Base-by-base conservation (phyloP, 1,140 invertebrate species). In the Lineus longissimus region DNA sequence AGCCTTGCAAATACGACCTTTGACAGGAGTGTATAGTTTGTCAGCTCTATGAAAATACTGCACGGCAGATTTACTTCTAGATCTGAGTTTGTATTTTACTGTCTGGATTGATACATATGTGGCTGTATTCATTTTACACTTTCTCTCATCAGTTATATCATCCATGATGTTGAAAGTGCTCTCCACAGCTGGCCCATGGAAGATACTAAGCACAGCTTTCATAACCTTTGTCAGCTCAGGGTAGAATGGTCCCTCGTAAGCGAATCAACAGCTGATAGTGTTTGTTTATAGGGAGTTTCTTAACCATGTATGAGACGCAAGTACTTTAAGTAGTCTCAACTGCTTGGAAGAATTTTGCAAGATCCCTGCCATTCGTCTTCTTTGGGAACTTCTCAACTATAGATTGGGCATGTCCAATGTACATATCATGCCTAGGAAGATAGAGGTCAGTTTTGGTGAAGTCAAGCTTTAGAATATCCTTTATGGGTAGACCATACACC, bases 111-210 rank as follows among this genome's bases (percentile, higher is more conserved):
- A n/a, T 43, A 23, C 55, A 41, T 61, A 65, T 11, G 64, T 68
- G 1, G 1, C 17, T 22, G 65, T 43, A 15, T 62, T 36, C 57
- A 67, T 64, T n/a, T 31, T 62, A 25, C 22, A 30, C n/a, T 51
- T 61, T 33, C 62, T 47, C 6, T 41, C 36, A 43, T 61, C 58
- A 15, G 67, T 61, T 22, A 67, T 64, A 23, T 64, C 58, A 17
- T 31, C 43, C 65, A 67, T 67, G 2, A 55, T 45, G 23, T 45
- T 65, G 51, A 69, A 69, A 27, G 64, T 36, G 47, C 29, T 61
- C 36, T 69, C 68, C 29, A 69, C 68, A 17, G 36, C 31, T 36
- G 65, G 66, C 4, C 66, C 68, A 68, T 70, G 68, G 33, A 70
- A 70, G n/a, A 64, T 59, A 1, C 59, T 59, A 1, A 68, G 57